These are phyloP conservation scores for Hippopotamus amphibius DNA, from an alignment of 2,113 vertebrate genomes.

Conservation along the genomic window DNA sequence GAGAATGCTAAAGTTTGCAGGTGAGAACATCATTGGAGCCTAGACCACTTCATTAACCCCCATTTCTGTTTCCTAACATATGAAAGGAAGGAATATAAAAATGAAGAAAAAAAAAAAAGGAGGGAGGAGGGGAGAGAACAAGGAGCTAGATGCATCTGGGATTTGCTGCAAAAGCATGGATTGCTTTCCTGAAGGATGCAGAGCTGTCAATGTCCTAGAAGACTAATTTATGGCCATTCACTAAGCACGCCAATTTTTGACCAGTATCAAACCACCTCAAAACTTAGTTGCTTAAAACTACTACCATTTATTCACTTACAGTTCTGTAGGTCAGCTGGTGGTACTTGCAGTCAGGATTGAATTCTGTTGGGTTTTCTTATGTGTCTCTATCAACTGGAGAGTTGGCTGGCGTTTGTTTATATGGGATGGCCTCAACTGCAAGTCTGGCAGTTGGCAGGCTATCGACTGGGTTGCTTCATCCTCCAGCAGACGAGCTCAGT, in stretches of 20 bases:
- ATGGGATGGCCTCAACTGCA: not conserved
- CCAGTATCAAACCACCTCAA: not conserved
- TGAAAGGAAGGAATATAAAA: not conserved
- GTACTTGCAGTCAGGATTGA: not conserved
- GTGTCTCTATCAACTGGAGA: not conserved
- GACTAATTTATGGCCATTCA: not conserved
- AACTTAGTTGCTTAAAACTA: not conserved
- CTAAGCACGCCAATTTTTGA: not conserved
- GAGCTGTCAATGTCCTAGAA: not conserved
- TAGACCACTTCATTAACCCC: not conserved
- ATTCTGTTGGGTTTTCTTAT: not conserved
- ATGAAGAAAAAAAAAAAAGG: not conserved
- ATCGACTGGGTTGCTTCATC: not conserved
- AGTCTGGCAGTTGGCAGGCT: not conserved
- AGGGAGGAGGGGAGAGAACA: not conserved
- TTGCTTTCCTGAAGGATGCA: not conserved
- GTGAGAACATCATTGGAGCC: not conserved
- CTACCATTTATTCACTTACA: not conserved
- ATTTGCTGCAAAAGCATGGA: not conserved
- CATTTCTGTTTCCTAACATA: not conserved
- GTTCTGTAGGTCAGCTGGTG: not conserved
- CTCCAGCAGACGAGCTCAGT: not conserved
- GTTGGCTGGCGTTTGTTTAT: accelerated
- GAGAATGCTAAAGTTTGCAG: not conserved
- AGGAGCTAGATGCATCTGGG: not conserved